These are phyloP conservation scores for Telmatochromis sp. DNA, from an alignment of 2,113 vertebrate species.

Conservation along the genomic window DNA sequence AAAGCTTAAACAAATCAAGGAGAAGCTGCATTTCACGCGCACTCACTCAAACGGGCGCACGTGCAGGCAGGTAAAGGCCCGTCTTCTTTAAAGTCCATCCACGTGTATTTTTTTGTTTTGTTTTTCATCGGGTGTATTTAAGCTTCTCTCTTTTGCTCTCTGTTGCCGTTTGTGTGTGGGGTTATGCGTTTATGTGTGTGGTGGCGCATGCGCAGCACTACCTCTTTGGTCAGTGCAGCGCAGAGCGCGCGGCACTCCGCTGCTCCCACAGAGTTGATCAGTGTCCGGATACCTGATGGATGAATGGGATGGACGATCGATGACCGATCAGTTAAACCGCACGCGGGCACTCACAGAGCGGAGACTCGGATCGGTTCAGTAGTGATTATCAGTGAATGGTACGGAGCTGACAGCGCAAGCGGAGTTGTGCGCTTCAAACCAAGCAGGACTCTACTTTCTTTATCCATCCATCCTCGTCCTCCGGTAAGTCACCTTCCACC, in stretches of 20 bases:
- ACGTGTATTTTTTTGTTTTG: not conserved
- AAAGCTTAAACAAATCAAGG: not conserved
- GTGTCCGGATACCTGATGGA: slow-evolving; percentile 4
- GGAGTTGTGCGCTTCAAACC: slow-evolving; percentile 12
- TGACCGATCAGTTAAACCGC: not conserved
- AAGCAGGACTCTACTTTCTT: slow-evolving; percentile 40
- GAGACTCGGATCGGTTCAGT: not conserved
- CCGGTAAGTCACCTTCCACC: slow-evolving; percentile 41
- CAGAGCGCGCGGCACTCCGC: slow-evolving; percentile 19
- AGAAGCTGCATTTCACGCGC: not conserved
- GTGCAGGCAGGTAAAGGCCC: not conserved
- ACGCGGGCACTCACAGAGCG: not conserved
- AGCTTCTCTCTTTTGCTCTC: not conserved
- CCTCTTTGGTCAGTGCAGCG: not conserved
- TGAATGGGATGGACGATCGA: not conserved
- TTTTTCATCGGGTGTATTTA: not conserved
- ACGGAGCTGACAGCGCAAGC: not conserved
- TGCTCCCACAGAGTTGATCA: slow-evolving; percentile 21
- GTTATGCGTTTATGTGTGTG: not conserved
- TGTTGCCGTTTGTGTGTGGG: not conserved
- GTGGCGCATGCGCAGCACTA: slow-evolving; percentile 22
- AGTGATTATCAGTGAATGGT: not conserved
- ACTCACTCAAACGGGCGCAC: not conserved
- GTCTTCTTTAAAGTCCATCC: not conserved
- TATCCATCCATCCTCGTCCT: slow-evolving; percentile 14